phyloP scores from a whole-genome alignment of 1,140 invertebrate species.

The Stratiolaelaps scimitus region DNA sequence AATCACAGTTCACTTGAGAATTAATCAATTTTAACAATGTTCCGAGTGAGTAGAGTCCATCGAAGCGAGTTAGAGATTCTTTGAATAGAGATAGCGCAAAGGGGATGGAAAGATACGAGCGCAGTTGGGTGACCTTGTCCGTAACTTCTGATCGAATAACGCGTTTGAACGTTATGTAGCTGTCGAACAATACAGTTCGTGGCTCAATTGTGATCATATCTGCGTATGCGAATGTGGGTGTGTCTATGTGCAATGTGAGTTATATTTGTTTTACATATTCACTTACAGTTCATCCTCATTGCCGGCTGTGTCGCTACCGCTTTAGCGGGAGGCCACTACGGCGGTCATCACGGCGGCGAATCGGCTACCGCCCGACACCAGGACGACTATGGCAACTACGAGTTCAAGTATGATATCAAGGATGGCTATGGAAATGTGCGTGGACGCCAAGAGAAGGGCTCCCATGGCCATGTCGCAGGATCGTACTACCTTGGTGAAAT shows the following conservation, averaged over 20 bases:
- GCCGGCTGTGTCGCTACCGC: not conserved
- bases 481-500: slow-evolving; percentile 26
- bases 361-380: slow-evolving; percentile 6
- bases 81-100: no score
- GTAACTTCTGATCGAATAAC: no score
- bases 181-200: no score
- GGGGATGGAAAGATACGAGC: no score
- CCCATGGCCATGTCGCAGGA: not conserved
- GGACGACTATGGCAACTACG: slow-evolving; percentile 23
- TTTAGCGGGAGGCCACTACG: slow-evolving; percentile 13
- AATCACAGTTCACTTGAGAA: no score
- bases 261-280: not conserved
- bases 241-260: no score
- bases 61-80: no score
- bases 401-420: slow-evolving; percentile 27
- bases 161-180: no score
- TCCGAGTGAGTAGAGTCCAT: no score
- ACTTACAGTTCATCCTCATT: slow-evolving; percentile 2
- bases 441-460: slow-evolving; percentile 23
- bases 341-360: not conserved
- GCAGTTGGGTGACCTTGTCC: no score
- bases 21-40: no score
- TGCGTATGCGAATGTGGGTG: not conserved
- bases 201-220: not conserved
- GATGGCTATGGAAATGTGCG: slow-evolving; percentile 24